Base-by-base conservation (phyloP, 2,888 invertebrate species). In the Lasioglossum lativentre region DNA sequence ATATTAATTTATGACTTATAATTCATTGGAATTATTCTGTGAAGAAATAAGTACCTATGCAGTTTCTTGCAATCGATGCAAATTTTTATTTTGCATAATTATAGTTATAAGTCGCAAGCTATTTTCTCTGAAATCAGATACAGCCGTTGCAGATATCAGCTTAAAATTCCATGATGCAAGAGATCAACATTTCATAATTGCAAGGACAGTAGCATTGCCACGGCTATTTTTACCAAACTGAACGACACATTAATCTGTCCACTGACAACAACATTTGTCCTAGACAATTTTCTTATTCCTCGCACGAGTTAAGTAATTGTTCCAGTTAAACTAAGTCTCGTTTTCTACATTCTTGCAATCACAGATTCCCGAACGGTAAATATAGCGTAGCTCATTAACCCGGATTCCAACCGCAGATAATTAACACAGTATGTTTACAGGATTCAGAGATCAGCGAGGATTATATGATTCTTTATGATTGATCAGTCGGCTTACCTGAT, bases 401-500 rank as follows among this genome's bases (percentile, higher is more conserved):
- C 2, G 23, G 23, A 23, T 8, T 8, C 8, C 1, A 23, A 23
- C 23, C 52, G 52, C 23, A 23, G 52, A 23, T 52, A 8, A 2
- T 8, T 52, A 52, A 23, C 52, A 23, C 23, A 8, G 52, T 52
- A 8, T 52, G 23, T 52, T 52, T 23, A 8, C 52, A 52, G 3
- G 52, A 52, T 52, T 52, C 23, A 52, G 8, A 8, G 23, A 23
- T 52, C 52, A 23, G 8, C 23, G 8, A 23, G 23, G 23, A 52
- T 52, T 52, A 1, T 23, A 23, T 8, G 23, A 23, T 52, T 52
- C 52, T 52, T 52, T 23, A 23, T 52, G 52, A 52, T 52, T 8
- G 52, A 52, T 59, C 59, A 27, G 27, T 59, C 27, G 14, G 59
- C 68, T 68, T 68, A 89, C 89, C 84, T 86, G 84, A 59, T 12